Percentiles rank a stretch among this genome's conserved stretches.
phyloP scores from a whole-genome alignment of 2,888 invertebrate species.

The Cerastis rubricosa region DNA sequence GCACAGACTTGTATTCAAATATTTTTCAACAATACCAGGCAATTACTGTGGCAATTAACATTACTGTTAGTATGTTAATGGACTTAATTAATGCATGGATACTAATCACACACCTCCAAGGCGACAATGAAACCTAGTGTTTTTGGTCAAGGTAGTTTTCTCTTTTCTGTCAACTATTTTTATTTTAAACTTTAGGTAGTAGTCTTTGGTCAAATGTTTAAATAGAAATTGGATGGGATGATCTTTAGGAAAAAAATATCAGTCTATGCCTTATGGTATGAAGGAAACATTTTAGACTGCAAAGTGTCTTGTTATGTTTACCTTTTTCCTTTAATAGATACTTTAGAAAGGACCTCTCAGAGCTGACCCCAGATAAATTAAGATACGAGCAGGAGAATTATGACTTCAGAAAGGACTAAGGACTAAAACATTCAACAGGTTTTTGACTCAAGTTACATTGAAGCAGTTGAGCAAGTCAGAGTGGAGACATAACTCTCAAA shows the following conservation, averaged over 20 bases:
- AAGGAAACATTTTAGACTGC: constrained; percentile 5
- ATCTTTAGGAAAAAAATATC: neutral
- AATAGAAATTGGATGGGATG: neutral
- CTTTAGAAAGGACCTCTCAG: neutral
- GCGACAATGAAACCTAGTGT: constrained; percentile 5
- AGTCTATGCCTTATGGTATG: neutral
- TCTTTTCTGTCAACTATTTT: neutral
- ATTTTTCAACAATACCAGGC: constrained; percentile 20
- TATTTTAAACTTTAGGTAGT: too few species aligned
- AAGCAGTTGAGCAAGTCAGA: neutral
- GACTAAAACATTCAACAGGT: neutral
- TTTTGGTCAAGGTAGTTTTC: neutral
- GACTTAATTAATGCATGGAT: constrained; percentile 11
- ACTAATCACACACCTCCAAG: constrained; percentile 15
- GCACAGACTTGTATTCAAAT: neutral
- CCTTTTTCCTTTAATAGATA: neutral
- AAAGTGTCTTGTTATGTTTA: neutral
- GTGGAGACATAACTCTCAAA: neutral
- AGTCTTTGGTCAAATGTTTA: neutral
- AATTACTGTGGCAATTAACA: constrained; percentile 26
- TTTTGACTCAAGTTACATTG: neutral
- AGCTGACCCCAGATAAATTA: neutral
- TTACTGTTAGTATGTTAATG: constrained; percentile 22
- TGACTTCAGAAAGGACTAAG: neutral
- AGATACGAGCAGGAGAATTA: neutral